Base-by-base conservation (phyloP, 2,113 vertebrate species). In the Notiomystis cincta region DNA sequence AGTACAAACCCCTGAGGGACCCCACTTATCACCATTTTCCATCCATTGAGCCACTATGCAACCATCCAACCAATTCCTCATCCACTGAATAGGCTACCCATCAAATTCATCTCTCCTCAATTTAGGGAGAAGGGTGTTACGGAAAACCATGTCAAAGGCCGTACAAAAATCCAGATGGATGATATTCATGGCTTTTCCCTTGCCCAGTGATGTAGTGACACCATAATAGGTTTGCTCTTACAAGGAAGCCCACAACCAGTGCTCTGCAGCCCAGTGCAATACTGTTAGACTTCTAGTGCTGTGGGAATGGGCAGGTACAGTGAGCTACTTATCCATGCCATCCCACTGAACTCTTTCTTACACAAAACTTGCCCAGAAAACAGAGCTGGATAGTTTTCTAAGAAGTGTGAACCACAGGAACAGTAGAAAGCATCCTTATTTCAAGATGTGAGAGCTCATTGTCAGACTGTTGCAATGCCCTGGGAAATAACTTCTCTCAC, bases 1-100 rank as follows among this genome's bases (percentile, higher is more conserved):
- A 22, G 0, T 53, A 76, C 1, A 5, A 56, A 24, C 1, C 4
- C 12, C 21, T 23, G 24, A 53, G 28, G 28, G 12, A 28, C 11
- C 17, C 17, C 15, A 22, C 20, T 86, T 7, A 2, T 22, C 5
- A 40, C 54, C 31, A 15, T 47, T 79, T 19, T 70, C 28, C 24
- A 33, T 17, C 48, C 10, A 3, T 9, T 51, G 21, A 77, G 23
- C 31, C 4, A 2, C 45, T 82, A 38, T 54, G 16, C 3, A 2
- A 6, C 11, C 3, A 18, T 11, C 40, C 51, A 61, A 27, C 10
- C 12, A 56, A 40, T 18, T 56, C 9, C 5, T 60, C 6, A 40
- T 56, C 38, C 33, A 21, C 17, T 9, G 1, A 73, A 40, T 7
- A n/a, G 50, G 11, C n/a, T 28, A 48, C 11, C 23, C 53, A 53